phyloP scores from a whole-genome alignment of 2,888 invertebrate species.

The Frankliniella fusca region DNA sequence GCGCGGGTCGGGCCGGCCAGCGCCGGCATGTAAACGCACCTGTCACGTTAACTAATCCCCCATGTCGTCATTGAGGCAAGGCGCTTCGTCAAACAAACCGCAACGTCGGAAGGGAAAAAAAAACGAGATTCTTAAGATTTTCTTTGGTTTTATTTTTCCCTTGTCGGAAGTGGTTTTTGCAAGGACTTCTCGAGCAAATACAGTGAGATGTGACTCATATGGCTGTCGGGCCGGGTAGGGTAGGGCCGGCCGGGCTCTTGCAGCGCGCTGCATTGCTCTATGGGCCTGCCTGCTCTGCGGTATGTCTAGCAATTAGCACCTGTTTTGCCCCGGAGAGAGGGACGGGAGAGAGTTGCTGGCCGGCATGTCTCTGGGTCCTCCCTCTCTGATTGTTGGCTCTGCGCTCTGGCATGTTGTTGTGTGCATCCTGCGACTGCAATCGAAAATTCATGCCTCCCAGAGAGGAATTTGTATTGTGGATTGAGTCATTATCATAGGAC shows the following conservation, averaged over 20 bases:
- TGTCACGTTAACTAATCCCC: too few species aligned
- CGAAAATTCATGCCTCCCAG: not conserved
- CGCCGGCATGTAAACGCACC: too few species aligned
- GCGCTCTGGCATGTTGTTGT: not conserved
- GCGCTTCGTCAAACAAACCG: too few species aligned
- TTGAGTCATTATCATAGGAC: slow-evolving; percentile 3
- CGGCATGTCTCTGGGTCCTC: not conserved
- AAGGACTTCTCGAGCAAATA: not conserved
- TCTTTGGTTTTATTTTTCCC: not conserved
- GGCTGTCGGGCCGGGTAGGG: too few species aligned
- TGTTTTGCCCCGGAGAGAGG: not conserved
- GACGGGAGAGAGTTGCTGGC: not conserved
- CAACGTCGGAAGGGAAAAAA: too few species aligned
- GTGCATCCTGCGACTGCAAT: not conserved
- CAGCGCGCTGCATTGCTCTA: too few species aligned
- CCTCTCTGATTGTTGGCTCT: not conserved
- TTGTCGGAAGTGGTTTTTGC: not conserved
- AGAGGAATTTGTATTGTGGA: not conserved
- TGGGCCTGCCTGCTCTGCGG: not conserved
- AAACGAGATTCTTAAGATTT: not conserved
- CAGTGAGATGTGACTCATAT: too few species aligned
- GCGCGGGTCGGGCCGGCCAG: too few species aligned
- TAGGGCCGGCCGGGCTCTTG: too few species aligned
- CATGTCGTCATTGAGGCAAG: too few species aligned
- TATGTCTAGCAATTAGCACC: slow-evolving; percentile 12